Percentiles rank a stretch among this genome's conserved stretches.
Conservation (phyloP, 2,888 invertebrate species). For the Meta bourneti region DNA sequence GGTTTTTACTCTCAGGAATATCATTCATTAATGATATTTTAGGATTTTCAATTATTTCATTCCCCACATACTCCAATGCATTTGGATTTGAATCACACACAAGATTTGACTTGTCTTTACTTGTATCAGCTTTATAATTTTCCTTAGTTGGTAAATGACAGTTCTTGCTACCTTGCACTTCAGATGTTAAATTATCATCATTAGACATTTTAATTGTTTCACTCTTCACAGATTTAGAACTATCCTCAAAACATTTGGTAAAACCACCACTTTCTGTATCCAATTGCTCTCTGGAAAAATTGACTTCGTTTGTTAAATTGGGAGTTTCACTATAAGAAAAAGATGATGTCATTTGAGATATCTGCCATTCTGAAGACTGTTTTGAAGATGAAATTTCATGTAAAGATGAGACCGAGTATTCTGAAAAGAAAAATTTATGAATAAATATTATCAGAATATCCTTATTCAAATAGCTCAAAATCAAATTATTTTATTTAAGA, state of each 20-base stretch:
- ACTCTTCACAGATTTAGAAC: slow-evolving; percentile 4
- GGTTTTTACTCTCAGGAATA: background rate
- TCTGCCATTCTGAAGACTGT: slow-evolving; percentile 16
- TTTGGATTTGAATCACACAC: background rate
- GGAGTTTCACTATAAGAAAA: slow-evolving; percentile 50
- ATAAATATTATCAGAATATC: no score
- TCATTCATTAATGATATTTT: slow-evolving; percentile 1
- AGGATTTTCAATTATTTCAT: slow-evolving; percentile 17
- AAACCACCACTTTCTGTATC: slow-evolving; percentile 1
- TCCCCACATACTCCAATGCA: background rate
- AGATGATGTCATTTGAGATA: slow-evolving; percentile 29
- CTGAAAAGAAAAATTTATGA: slow-evolving; percentile 44
- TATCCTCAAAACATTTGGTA: slow-evolving; percentile 9
- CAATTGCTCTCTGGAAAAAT: slow-evolving; percentile 31
- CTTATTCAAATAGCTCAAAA: background rate
- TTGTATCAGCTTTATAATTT: background rate
- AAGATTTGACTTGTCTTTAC: background rate
- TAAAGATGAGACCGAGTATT: slow-evolving; percentile 28
- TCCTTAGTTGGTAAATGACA: background rate
- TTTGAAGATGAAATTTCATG: slow-evolving; percentile 27
- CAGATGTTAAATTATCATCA: background rate
- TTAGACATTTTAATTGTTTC: slow-evolving; percentile 18
- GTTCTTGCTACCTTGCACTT: background rate
- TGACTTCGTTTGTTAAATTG: slow-evolving; percentile 25
- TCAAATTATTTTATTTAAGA: no score